These are phyloP conservation scores for Cairina moschata DNA, from an alignment of 2,113 vertebrate genomes.

Conservation along the genomic window DNA sequence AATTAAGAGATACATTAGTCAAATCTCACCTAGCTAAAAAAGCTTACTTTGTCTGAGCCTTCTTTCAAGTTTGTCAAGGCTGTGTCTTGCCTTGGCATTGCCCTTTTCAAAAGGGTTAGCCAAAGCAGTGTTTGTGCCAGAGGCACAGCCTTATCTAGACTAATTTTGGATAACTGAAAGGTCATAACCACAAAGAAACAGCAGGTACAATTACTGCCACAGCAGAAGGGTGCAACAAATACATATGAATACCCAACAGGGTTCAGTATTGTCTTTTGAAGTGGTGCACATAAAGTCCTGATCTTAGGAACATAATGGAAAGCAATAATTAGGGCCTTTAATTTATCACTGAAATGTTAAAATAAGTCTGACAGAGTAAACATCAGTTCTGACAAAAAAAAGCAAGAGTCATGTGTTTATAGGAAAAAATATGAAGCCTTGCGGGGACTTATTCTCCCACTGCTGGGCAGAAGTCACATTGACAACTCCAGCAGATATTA, in stretches of 20 bases:
- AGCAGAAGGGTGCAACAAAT: slow-evolving; percentile 7
- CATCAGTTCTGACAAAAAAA: slow-evolving; percentile 25
- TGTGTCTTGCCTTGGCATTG: neutral
- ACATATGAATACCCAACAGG: neutral
- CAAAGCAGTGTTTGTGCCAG: slow-evolving; percentile 7
- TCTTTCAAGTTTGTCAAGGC: neutral
- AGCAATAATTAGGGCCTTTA: slow-evolving; percentile 41
- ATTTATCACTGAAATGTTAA: slow-evolving; percentile 43
- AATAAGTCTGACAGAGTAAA: slow-evolving; percentile 52
- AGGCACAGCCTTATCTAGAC: neutral
- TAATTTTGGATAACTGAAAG: slow-evolving; percentile 46
- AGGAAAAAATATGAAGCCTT: neutral
- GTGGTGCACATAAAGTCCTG: neutral
- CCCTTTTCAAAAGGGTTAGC: slow-evolving; percentile 6
- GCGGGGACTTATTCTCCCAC: slow-evolving; percentile 1
- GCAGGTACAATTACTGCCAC: slow-evolving; percentile 2
- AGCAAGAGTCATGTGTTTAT: neutral
- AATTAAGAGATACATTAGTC: neutral
- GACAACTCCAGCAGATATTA: neutral
- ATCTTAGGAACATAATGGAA: neutral
- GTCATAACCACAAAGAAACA: slow-evolving; percentile 45
- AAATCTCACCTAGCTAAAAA: neutral
- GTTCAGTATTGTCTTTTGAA: slow-evolving; percentile 15
- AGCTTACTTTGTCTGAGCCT: neutral
- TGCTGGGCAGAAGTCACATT: neutral